phyloP scores from a whole-genome alignment of 2,888 invertebrate species.

The Sesia bembeciformis region DNA sequence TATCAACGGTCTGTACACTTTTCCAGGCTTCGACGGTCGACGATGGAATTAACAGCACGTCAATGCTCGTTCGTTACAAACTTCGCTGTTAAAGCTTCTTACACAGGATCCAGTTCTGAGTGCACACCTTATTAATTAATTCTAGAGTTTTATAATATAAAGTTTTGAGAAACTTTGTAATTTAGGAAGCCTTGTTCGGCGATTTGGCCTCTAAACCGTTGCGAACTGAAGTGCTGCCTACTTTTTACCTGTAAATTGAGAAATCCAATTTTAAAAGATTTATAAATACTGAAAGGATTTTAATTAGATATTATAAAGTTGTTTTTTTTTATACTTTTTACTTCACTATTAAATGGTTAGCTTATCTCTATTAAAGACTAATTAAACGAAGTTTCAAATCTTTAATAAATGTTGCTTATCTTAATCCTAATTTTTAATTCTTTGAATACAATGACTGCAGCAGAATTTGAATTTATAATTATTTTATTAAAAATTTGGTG shows the following conservation, averaged over 20 bases:
- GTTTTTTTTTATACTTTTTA: no score
- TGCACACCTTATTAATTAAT: constrained; percentile 58
- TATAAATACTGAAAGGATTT: no score
- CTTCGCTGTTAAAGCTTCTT: constrained; percentile 54
- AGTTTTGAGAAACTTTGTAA: constrained; percentile 28
- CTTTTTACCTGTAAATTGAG: neutral
- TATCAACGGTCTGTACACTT: constrained; percentile 38
- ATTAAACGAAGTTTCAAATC: no score
- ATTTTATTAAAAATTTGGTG: no score
- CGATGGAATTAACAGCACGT: constrained; percentile 42
- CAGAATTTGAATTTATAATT: no score
- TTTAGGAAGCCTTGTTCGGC: constrained; percentile 22
- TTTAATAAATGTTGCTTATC: no score
- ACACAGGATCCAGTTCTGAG: constrained; percentile 37
- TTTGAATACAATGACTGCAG: no score
- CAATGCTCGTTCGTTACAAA: constrained; percentile 29
- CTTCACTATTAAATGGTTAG: no score
- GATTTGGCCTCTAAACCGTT: constrained; percentile 5
- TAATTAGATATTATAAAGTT: no score
- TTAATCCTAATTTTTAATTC: no score
- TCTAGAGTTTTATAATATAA: constrained; percentile 31
- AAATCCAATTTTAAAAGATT: no score
- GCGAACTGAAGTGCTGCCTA: neutral
- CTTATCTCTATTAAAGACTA: no score
- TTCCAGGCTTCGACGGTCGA: constrained; percentile 33